Evolutionary conservation across 2,797 vertebrate genomes (phyloP).

Genomic region (Knipowitschia caucasica): DNA sequence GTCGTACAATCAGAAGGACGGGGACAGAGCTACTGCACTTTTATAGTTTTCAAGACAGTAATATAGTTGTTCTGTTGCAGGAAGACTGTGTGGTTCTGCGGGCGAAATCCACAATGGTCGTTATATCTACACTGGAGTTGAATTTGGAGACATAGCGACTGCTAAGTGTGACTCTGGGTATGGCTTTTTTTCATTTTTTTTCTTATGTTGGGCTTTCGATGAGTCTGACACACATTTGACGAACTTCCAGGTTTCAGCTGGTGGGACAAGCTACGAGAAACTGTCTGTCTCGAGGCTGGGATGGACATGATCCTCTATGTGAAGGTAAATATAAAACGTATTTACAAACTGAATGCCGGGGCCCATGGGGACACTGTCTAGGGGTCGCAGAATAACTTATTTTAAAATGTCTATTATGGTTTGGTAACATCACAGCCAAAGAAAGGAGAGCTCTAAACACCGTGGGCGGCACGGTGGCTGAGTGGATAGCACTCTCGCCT

Average conservation of each 20-base stretch:
- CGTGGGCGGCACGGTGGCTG: too few species aligned
- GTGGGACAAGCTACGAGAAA: slow-evolving; percentile 49
- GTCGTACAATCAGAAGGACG: too few species aligned
- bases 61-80: slow-evolving; percentile 26
- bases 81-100: slow-evolving; percentile 62
- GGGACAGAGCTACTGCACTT: too few species aligned
- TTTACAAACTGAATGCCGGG: too few species aligned
- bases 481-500: too few species aligned
- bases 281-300: slow-evolving; percentile 66
- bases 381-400: too few species aligned
- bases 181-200: neutral
- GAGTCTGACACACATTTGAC: neutral
- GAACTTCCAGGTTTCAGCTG: slow-evolving; percentile 46
- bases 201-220: neutral
- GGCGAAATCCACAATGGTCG: slow-evolving; percentile 61
- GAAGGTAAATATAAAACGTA: too few species aligned
- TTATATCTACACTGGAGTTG: slow-evolving; percentile 57
- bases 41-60: too few species aligned
- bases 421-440: too few species aligned
- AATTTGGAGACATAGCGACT: slow-evolving; percentile 65
- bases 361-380: too few species aligned
- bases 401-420: too few species aligned
- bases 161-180: slow-evolving; percentile 62
- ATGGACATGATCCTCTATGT: slow-evolving; percentile 61
- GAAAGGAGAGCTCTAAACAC: too few species aligned